phyloP scores from a whole-genome alignment of 2,113 vertebrate genomes.

The Gymnorhina tibicen region DNA sequence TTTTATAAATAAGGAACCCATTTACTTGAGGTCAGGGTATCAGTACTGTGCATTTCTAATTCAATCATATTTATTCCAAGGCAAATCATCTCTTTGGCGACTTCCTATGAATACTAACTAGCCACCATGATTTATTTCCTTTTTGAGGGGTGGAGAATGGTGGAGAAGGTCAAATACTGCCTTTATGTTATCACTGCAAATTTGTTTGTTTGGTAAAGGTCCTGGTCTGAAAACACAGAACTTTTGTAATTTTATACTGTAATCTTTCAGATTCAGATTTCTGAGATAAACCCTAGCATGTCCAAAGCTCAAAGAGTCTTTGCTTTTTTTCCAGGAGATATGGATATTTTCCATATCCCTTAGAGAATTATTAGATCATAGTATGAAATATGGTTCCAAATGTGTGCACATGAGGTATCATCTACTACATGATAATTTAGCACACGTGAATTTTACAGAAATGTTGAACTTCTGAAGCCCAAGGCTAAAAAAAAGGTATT shows the following conservation, averaged over 20 bases:
- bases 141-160: not conserved
- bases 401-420: not conserved
- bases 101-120: slow-evolving; percentile 49
- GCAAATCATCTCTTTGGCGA: slow-evolving; percentile 28
- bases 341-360: not conserved
- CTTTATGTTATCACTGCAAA: not conserved
- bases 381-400: not conserved
- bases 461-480: not conserved
- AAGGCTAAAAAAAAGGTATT: not conserved
- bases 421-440: not conserved
- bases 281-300: not conserved
- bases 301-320: not conserved
- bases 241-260: not conserved
- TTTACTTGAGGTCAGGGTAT: slow-evolving; percentile 57
- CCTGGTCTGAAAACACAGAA: not conserved
- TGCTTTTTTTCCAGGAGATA: not conserved
- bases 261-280: not conserved
- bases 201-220: not conserved
- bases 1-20: slow-evolving; percentile 32
- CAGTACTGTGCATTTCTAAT: slow-evolving; percentile 59
- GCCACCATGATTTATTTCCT: not conserved
- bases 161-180: slow-evolving; percentile 5
- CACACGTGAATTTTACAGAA: not conserved
- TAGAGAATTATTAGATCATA: not conserved
- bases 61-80: slow-evolving; percentile 57